Percentiles rank a stretch among this genome's conserved stretches.
These are phyloP conservation scores for Colostygia pectinataria DNA, from an alignment of 2,888 invertebrate species.

Conservation along the genomic window DNA sequence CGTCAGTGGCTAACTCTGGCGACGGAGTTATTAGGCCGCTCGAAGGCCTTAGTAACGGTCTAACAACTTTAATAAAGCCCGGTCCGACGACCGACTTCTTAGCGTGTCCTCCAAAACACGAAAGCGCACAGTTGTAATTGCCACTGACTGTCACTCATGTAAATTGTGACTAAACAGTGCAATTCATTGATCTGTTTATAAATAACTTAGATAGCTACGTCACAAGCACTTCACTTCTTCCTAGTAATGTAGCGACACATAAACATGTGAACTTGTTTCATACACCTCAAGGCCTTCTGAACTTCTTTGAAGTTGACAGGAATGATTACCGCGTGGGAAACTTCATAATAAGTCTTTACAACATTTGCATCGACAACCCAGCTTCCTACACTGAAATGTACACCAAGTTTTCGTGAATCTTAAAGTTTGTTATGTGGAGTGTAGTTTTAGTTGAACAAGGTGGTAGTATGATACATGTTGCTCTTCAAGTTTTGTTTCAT, in stretches of 20 bases:
- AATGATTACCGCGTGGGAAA: slow-evolving; percentile 72
- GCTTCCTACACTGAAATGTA: slow-evolving; percentile 52
- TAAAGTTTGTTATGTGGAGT: slow-evolving; percentile 37
- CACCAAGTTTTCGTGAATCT: slow-evolving; percentile 54
- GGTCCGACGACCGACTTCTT: no score
- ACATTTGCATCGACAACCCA: slow-evolving; percentile 67
- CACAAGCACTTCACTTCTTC: slow-evolving; percentile 30
- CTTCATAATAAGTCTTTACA: slow-evolving; percentile 76
- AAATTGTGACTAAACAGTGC: no score
- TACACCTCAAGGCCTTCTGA: slow-evolving; percentile 40
- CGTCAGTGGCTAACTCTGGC: no score
- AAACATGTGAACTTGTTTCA: slow-evolving; percentile 37
- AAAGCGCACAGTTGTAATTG: no score
- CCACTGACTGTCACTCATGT: no score
- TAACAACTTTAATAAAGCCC: no score
- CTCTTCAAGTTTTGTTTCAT: neutral
- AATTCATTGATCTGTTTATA: no score
- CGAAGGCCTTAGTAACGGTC: no score
- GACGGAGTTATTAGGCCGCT: neutral
- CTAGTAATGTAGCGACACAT: slow-evolving; percentile 37
- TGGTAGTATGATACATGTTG: slow-evolving; percentile 16
- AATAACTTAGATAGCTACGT: slow-evolving; percentile 27
- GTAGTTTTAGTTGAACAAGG: slow-evolving; percentile 38
- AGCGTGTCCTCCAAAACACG: no score
- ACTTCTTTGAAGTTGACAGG: slow-evolving; percentile 66